Percentiles rank a stretch among this genome's conserved stretches.
Conservation (phyloP, 30 jellyfish, hydroid and myxozoan species). For the Phacellophora camtschatica region DNA sequence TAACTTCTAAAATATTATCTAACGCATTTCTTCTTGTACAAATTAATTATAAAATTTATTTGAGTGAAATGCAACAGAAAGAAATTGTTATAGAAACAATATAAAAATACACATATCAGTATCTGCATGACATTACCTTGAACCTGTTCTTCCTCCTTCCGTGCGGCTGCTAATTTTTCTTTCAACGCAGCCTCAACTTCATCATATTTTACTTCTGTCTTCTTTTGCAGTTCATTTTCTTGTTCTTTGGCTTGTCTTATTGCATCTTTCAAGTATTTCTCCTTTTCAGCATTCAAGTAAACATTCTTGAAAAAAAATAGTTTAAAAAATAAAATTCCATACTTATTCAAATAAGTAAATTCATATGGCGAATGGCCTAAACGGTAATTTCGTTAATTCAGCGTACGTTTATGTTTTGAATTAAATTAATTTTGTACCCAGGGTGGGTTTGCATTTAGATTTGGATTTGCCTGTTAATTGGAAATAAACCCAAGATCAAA, state of each 20-base stretch:
- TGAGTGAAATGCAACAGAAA: no score
- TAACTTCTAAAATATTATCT: no score
- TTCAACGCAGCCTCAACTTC: slow-evolving; percentile 59
- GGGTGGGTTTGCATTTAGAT: no score
- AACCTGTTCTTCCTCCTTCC: slow-evolving; percentile 38
- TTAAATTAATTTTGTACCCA: no score
- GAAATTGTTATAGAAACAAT: no score
- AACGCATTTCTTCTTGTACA: no score
- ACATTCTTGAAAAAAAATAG: neutral
- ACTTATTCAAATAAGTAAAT: neutral
- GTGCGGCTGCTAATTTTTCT: slow-evolving; percentile 59
- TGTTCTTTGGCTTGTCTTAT: slow-evolving; percentile 57
- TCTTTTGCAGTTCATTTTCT: slow-evolving; percentile 32
- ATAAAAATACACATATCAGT: no score
- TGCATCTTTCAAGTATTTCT: slow-evolving; percentile 51
- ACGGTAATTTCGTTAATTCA: neutral
- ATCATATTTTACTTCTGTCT: slow-evolving; percentile 21
- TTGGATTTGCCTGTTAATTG: no score
- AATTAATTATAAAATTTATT: no score
- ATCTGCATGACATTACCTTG: no score
- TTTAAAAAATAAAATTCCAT: neutral
- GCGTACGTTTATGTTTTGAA: no score
- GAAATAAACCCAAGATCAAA: no score
- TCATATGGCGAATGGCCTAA: neutral
- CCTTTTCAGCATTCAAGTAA: slow-evolving; percentile 24